phyloP scores from a whole-genome alignment of 2,888 invertebrate genomes.

The Yponomeuta sedellus region DNA sequence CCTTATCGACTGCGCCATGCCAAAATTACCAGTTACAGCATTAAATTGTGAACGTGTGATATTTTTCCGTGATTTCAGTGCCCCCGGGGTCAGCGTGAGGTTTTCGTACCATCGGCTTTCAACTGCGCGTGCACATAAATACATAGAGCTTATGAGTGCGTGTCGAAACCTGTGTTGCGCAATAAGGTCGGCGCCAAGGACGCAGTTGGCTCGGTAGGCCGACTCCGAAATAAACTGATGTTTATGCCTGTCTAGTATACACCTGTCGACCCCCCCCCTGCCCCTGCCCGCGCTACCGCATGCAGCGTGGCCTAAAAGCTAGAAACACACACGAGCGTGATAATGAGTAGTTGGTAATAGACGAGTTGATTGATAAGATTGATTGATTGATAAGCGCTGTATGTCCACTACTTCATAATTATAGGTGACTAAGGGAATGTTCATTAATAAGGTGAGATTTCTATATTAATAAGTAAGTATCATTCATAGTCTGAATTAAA shows the following conservation, averaged over 20 bases:
- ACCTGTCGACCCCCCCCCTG: slow-evolving; percentile 23
- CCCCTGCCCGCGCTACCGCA: slow-evolving; percentile 4
- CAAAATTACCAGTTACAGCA: too few relatives aligned
- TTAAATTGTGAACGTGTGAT: too few relatives aligned
- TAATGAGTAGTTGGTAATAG: neutral
- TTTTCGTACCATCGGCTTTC: neutral
- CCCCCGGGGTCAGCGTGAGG: neutral
- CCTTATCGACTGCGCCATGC: too few relatives aligned
- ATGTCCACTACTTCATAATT: too few relatives aligned
- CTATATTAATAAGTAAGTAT: too few relatives aligned
- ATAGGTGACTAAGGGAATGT: too few relatives aligned
- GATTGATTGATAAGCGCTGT: too few relatives aligned
- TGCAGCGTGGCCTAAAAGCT: slow-evolving; percentile 10
- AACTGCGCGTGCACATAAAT: slow-evolving; percentile 14
- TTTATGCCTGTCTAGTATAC: slow-evolving; percentile 69
- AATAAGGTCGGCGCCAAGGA: slow-evolving; percentile 75
- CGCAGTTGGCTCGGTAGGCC: slow-evolving; percentile 68
- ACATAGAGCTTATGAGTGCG: slow-evolving; percentile 40
- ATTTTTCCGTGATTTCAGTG: too few relatives aligned
- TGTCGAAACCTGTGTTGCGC: slow-evolving; percentile 72
- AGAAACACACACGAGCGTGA: too few relatives aligned
- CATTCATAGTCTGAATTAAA: too few relatives aligned
- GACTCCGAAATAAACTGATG: slow-evolving; percentile 50
- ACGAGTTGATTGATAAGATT: neutral
- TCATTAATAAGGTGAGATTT: too few relatives aligned